phyloP scores from a whole-genome alignment of 2,888 invertebrate genomes.

The Pseudeuparius sepicola region DNA sequence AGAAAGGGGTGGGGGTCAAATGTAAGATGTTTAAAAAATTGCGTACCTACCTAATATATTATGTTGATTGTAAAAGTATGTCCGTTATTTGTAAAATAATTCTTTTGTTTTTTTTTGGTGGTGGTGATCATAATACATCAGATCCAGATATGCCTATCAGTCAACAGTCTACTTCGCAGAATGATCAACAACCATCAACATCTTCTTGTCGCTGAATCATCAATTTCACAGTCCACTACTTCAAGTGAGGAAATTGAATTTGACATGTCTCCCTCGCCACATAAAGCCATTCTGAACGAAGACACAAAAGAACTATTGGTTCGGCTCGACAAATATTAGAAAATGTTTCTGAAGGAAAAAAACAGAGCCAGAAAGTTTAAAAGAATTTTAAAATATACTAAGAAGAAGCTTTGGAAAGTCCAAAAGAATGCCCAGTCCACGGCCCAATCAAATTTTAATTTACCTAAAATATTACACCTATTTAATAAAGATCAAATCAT shows the following conservation, averaged over 20 bases:
- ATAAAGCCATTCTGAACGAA: neutral
- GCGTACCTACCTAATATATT: neutral
- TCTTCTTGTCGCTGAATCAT: neutral
- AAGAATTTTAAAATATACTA: neutral
- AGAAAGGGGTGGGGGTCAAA: conserved; percentile 1
- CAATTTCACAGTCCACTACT: neutral
- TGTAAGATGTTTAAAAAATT: neutral
- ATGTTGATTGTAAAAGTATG: too few species aligned
- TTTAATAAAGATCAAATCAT: too few species aligned
- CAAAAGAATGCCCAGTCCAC: neutral
- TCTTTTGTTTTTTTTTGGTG: too few species aligned
- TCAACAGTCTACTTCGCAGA: too few species aligned
- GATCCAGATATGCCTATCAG: too few species aligned
- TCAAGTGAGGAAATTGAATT: neutral
- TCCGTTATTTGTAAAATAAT: too few species aligned
- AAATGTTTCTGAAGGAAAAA: conserved; percentile 3
- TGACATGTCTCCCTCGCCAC: neutral
- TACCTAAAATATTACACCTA: too few species aligned
- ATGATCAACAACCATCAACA: too few species aligned
- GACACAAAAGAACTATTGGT: neutral
- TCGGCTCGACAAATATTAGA: neutral
- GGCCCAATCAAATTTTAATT: too few species aligned
- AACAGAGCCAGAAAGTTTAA: conserved; percentile 2
- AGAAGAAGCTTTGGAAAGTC: neutral
- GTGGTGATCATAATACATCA: too few species aligned